Conservation (phyloP, 1,140 invertebrate species). For the Saxidomus purpurata region DNA sequence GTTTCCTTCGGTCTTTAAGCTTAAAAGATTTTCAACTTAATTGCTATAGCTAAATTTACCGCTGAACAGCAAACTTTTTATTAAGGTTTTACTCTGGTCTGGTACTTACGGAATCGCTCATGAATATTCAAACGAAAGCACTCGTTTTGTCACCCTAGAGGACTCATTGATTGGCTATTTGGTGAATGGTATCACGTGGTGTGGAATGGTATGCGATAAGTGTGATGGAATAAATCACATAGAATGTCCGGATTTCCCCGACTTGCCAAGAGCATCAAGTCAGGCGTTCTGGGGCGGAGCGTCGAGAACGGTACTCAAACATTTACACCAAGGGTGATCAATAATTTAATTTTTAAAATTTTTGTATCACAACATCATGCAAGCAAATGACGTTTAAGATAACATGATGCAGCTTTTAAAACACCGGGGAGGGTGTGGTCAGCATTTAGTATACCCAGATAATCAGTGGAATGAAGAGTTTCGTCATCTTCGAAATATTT, state of each 20-base stretch:
- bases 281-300: conserved; percentile 71
- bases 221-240: conserved; percentile 64
- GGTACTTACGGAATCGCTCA: conserved; percentile 70
- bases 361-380: too few relatives aligned
- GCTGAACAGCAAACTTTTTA: not conserved
- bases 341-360: too few relatives aligned
- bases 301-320: conserved; percentile 67
- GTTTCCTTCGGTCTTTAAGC: not conserved
- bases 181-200: conserved; percentile 70
- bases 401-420: too few relatives aligned
- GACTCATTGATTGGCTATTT: conserved; percentile 74
- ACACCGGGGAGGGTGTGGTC: too few relatives aligned
- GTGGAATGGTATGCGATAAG: conserved; percentile 46
- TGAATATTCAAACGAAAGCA: conserved; percentile 66
- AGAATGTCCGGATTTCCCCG: conserved; percentile 62
- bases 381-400: too few relatives aligned
- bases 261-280: conserved; percentile 63
- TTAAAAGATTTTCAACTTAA: not conserved
- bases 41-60: not conserved
- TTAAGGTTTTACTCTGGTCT: conserved; percentile 71
- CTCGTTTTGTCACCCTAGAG: conserved; percentile 72
- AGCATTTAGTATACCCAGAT: too few relatives aligned
- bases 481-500: too few relatives aligned
- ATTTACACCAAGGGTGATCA: too few relatives aligned
- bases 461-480: too few relatives aligned